Base-by-base conservation (phyloP, 2,888 invertebrate species). In the Cheilosia pagana region DNA sequence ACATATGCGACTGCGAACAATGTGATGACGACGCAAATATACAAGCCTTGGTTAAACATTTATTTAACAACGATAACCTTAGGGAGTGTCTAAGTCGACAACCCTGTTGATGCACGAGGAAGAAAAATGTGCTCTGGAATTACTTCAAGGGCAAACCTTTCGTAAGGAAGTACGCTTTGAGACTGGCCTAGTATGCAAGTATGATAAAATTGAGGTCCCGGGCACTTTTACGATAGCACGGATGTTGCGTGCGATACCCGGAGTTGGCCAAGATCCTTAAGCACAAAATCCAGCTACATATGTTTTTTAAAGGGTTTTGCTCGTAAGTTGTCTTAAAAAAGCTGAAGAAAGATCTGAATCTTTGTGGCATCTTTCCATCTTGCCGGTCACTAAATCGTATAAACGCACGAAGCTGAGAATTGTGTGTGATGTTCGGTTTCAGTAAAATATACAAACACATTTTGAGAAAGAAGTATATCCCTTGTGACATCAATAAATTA, bases 241-340 rank as follows among this genome's bases (percentile, higher is more conserved):
- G 0, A 59, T 70, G 59, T 8, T 1, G 21, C 23, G 14, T 4
- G 31, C n/a, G n/a, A n/a, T n/a, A 68, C 14, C 45, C 68, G 8
- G 31, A 55, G n/a, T 45, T 68, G 43, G 48, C 70, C 21, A 28
- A 45, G 39, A 28, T 12, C 31, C 70, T 70, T 23, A 4, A 50
- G 31, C 10, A 12, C 5, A 60, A 71, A 60, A 71, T 71, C 1
- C 12, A 60, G 39, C 12, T 70, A 48, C n/a, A n/a, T n/a, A n/a
- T n/a, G n/a, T 25, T 23, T 70, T 6, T 43, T n/a, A 10, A 68
- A 68, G 31, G 43, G 45, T 7, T 70, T 59, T 8, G 57, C 68
- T 3, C 59, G 48, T 3, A 70, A 57, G 57, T 4, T 70, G 31
- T n/a, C n/a, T n/a, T 3, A 8, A 35, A 35, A 12, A 35, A 8